These are phyloP conservation scores for Gibbula magus DNA, from an alignment of 2,888 invertebrate genomes.

Conservation along the genomic window DNA sequence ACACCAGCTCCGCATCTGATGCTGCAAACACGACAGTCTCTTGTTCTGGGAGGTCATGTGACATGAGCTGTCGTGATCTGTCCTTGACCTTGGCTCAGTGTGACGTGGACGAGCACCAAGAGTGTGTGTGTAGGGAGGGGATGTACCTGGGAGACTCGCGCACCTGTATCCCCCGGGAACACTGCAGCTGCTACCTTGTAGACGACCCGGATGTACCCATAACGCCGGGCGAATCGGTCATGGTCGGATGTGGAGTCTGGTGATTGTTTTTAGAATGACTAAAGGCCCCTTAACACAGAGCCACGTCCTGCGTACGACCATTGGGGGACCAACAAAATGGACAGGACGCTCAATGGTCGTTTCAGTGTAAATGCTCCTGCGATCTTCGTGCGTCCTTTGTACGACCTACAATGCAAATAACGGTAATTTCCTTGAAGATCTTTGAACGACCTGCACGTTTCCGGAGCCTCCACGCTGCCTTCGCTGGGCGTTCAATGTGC, in stretches of 20 bases:
- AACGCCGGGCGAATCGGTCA: not conserved
- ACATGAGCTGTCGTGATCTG: not conserved
- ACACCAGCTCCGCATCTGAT: too few relatives aligned
- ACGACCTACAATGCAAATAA: too few relatives aligned
- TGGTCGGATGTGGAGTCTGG: slow-evolving; percentile 4
- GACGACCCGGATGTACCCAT: not conserved
- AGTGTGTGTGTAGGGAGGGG: not conserved
- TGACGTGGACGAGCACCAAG: not conserved
- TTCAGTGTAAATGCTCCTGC: too few relatives aligned
- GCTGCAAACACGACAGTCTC: not conserved
- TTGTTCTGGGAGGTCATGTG: not conserved
- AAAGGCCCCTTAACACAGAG: too few relatives aligned
- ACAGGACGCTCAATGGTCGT: too few relatives aligned
- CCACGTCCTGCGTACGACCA: too few relatives aligned
- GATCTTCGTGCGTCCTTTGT: too few relatives aligned
- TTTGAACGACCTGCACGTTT: too few relatives aligned
- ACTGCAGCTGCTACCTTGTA: not conserved
- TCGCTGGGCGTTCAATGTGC: too few relatives aligned
- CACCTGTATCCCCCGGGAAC: not conserved
- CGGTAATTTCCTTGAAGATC: too few relatives aligned
- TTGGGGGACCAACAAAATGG: too few relatives aligned
- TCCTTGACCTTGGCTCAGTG: not conserved
- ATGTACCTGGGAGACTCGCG: not conserved
- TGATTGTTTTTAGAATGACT: not conserved
- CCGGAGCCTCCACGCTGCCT: too few relatives aligned